Evolutionary conservation across 2,888 invertebrate genomes (phyloP), one percentile per base, ranked within the genome.

Genomic region (Didymodactylos carnosus): DNA sequence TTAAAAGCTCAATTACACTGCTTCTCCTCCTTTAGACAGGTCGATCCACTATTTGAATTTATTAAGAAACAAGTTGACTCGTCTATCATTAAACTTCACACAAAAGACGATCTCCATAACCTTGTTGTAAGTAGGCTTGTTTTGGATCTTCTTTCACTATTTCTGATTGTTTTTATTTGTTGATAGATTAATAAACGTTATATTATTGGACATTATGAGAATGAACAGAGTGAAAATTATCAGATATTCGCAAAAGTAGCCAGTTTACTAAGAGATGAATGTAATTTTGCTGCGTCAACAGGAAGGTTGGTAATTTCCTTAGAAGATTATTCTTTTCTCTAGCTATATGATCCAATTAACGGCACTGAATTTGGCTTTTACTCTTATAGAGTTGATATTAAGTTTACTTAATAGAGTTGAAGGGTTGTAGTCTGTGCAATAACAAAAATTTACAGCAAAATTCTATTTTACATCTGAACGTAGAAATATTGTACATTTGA

Each of bases 191-290:
- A 86, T 75, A 87, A 87, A 78, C 80, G 94, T 77, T 90, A 91
- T 79, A 88, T 95, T 70, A 90, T 95, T 78, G 94, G 92, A 2
- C 94, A 92, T 82, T 93, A 93, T 84, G 91, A 91, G 7, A 78
- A 77, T 70, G 80, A 80, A 71, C 77, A 79, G 11, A 78, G 79
- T 11, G 79, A 79, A 8, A 77, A 76, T 43, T 83, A 80, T 77
- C 77, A 76, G 49, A 78, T 77, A 40, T 83, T 79, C 77, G 71
- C 76, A 62, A 80, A 80, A 76, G 78, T 81, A 10, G 80, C 95
- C 0, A 89, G 89, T 10, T 89, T 90, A 80, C 86, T 95, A 13
- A 90, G 95, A 81, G 93, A 98, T 81, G 97, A 98, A 80, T 99
- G 98, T 81, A 46, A 46, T 35, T 74, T 74, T 39, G 46, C 46